Evolutionary conservation across 2,888 invertebrate species (phyloP), one percentile per base, ranked within the genome.

Genomic region (Xestia rhomboidea): DNA sequence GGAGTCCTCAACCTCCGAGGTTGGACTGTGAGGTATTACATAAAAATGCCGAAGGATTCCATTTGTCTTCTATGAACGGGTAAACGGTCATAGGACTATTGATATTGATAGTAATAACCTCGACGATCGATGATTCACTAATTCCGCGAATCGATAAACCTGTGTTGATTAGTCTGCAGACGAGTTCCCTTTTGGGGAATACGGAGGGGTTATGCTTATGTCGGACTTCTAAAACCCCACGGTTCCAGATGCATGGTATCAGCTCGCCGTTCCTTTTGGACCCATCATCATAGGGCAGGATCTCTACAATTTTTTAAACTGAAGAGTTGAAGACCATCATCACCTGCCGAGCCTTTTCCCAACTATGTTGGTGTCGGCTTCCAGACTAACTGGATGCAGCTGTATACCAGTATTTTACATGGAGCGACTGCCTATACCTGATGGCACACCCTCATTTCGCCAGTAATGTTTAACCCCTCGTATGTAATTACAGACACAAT

Each of bases 31-130:
- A 27, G 27, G 27, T 62, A 5, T 21, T 38, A 24, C 15, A 30
- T 13, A 46, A 30, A 71, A 34, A 34, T n/a, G 13, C 21, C 46
- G n/a, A 49, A 21, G 49, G 49, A 24, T 68, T 72, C 21, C 24
- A 38, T 46, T n/a, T 51, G 38, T 24, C 70, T 70, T 38, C 49
- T 38, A 70, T 27, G 38, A 38, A 18, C 27, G 68, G 49, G 24
- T 24, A 24, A 51, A 18, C 38, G 72, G 72, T 68, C 72, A 27
- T 38, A 46, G 10, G 38, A 27, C n/a, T 72, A 24, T 73, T 41
- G 72, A 73, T 49, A 38, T 24, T 38, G 49, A 51, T 51, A 51
- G 27, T 38, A 30, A 41, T 24, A 27, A 70, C 38, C 24, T 68
- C 38, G n/a, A 21, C 1, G 49, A 7, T 70, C 1, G 49, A 7